Conservation (phyloP, 2,888 invertebrate species). For the Hetaerina titia region DNA sequence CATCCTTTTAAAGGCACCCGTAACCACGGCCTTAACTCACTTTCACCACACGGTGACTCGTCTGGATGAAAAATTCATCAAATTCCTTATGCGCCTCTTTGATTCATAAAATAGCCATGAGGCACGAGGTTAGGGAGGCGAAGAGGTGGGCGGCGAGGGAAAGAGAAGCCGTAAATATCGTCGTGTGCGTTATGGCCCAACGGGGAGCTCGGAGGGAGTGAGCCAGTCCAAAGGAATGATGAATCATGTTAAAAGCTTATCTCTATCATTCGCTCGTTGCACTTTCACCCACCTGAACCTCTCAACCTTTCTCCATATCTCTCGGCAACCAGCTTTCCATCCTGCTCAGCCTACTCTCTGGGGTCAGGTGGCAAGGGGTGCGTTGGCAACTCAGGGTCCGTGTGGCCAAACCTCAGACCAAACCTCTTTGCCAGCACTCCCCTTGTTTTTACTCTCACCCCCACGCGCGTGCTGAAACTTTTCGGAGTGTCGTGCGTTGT, state of each 20-base stretch:
- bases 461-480: background rate
- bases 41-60: conserved; percentile 54
- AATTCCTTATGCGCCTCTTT: conserved; percentile 41
- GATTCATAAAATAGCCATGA: conserved; percentile 63
- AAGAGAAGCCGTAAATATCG: conserved; percentile 28
- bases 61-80: conserved; percentile 33
- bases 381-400: conserved; percentile 16
- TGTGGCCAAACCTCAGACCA: background rate
- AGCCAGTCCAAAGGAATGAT: background rate
- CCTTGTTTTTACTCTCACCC: background rate
- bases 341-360: background rate
- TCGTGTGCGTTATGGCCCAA: background rate
- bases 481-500: background rate
- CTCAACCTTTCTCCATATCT: background rate
- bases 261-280: conserved; percentile 62
- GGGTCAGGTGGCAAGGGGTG: conserved; percentile 36
- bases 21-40: conserved; percentile 23
- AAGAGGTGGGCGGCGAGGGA: background rate
- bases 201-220: background rate
- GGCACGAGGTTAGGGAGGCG: background rate
- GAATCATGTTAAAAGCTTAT: conserved; percentile 59
- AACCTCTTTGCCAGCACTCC: background rate
- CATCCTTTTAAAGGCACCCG: background rate
- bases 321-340: background rate
- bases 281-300: conserved; percentile 58